Evolutionary conservation across 2,888 invertebrate species (phyloP), one percentile per base, ranked within the genome.

Genomic region (Argyra leucocephala): DNA sequence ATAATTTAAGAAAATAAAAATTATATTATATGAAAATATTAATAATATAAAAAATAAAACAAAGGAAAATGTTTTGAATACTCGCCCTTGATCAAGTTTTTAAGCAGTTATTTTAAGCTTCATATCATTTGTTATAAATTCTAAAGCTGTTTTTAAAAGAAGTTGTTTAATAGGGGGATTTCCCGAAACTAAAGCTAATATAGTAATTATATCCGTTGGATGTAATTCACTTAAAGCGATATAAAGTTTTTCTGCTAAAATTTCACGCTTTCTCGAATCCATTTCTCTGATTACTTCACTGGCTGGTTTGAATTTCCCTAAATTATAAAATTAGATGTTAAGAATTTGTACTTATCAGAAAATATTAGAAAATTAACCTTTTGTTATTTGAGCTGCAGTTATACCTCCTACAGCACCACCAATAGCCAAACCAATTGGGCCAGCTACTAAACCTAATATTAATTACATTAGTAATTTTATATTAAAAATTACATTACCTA

Each of bases 201-300:
- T 62, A 69, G 76, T 66, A 0, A 73, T 74, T 2, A 76, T 48
- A 69, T 80, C 80, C 0, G 74, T 69, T 22, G 75, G 71, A 36
- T 75, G 72, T 0, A 79, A 36, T 18, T 78, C 72, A 1, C 72
- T 72, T 2, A 79, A 70, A 0, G 78, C 77, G 10, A 64, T 71
- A 5, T 71, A 67, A 0, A 79, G 73, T 70, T 76, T 75, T 22
- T 73, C 70, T 1, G 75, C 71, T 21, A 80, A 68, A 58, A 70
- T 68, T 67, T 77, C 74, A 10, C 73, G 73, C 65, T 80, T 76
- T 0, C 48, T 37, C 22, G 74, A 74, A 0, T 73, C 77, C 37
- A 80, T 66, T 65, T 80, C 79, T 3, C 75, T 68, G n/a, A 80
- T 72, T 1, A 80, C 73, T 64, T 78, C 76, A n/a, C 74, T 75